Conservation (phyloP, 2,797 vertebrate species). For the Luscinia luscinia region DNA sequence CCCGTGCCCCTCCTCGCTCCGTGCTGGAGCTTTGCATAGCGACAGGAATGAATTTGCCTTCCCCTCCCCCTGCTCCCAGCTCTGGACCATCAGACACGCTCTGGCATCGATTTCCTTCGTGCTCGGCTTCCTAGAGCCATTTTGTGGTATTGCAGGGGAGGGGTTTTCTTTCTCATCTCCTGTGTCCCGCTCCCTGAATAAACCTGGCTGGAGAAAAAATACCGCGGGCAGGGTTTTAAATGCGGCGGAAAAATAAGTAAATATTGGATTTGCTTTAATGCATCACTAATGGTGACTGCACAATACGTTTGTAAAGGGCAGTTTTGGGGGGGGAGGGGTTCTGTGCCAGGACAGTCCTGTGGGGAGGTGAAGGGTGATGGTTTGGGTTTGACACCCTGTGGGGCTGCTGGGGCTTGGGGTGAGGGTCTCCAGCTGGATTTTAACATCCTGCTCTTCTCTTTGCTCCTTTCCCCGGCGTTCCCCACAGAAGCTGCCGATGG, state of each 20-base stretch:
- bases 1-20: neutral
- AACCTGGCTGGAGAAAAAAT: conserved; percentile 1
- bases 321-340: rapidly evolving
- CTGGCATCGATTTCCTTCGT: neutral
- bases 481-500: conserved; percentile 90
- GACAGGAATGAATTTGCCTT: conserved; percentile 13
- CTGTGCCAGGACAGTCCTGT: neutral
- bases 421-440: neutral
- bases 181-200: neutral
- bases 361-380: neutral
- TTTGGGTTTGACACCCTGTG: neutral
- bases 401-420: neutral
- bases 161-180: neutral
- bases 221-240: neutral
- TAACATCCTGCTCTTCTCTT: neutral
- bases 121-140: conserved; percentile 52
- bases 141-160: conserved; percentile 14
- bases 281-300: neutral
- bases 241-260: neutral
- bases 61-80: conserved; percentile 17
- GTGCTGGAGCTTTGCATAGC: neutral
- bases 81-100: neutral
- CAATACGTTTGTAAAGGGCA: neutral
- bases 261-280: conserved; percentile 30
- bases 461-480: neutral